Evolutionary conservation across 2,888 invertebrate species (phyloP).

Genomic region (Patella ulyssiponensis): DNA sequence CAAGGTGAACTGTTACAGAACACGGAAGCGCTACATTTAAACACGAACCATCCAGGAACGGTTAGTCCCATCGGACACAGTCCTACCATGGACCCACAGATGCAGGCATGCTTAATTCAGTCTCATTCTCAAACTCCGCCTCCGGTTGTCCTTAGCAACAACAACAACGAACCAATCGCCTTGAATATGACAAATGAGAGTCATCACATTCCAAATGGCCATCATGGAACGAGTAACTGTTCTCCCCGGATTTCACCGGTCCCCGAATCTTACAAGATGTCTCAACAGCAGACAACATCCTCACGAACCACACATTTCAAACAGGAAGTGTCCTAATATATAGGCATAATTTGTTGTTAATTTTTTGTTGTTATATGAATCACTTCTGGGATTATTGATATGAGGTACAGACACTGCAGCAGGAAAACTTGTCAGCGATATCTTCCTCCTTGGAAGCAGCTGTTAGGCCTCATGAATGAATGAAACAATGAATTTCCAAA

Average conservation of each 20-base stretch:
- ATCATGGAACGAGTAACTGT: conserved; percentile 26
- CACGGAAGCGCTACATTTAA: conserved; percentile 16
- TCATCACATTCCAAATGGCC: conserved; percentile 34
- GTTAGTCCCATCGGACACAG: conserved; percentile 9
- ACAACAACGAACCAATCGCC: conserved; percentile 16
- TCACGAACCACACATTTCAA: conserved; percentile 14
- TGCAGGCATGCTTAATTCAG: conserved; percentile 5
- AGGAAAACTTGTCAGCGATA: no score
- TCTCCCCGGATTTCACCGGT: conserved; percentile 30
- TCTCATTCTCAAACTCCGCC: conserved; percentile 12
- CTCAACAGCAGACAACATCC: background rate
- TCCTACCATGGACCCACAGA: conserved; percentile 15
- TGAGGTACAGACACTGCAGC: no score
- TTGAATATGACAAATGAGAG: conserved; percentile 17
- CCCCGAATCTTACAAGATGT: conserved; percentile 23
- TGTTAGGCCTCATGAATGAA: no score
- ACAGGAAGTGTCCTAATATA: conserved; percentile 27
- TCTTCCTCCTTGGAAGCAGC: no score
- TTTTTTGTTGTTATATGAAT: no score
- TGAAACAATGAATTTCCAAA: no score
- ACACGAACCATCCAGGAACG: conserved; percentile 17
- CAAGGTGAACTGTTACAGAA: conserved; percentile 14
- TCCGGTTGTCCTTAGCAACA: background rate
- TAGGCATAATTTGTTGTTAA: no score
- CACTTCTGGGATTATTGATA: no score